A percentile compares a stretch with the other conserved stretches of the same genome.
Evolutionary conservation across 2,113 vertebrate genomes (phyloP).

Genomic region (Amblyopsis rosae): DNA sequence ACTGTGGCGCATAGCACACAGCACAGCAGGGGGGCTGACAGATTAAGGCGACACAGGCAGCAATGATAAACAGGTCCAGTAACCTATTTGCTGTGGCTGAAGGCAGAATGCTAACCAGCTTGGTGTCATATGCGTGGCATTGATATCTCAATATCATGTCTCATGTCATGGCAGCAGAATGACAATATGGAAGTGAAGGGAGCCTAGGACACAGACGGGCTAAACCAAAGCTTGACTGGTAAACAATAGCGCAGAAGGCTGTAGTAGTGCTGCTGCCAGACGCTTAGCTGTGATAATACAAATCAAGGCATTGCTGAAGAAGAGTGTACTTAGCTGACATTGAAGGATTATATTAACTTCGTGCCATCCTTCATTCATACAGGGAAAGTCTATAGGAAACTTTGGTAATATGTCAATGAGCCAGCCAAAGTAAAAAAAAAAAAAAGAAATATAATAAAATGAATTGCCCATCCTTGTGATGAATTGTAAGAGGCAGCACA

Average conservation of each 20-base stretch:
- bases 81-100: slow-evolving; percentile 46
- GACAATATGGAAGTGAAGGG: not conserved
- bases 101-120: slow-evolving; percentile 55
- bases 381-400: too few relatives aligned
- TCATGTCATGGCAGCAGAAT: slow-evolving; percentile 11
- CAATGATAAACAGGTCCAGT: slow-evolving; percentile 62
- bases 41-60: slow-evolving; percentile 39
- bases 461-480: slow-evolving; percentile 3
- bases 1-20: slow-evolving; percentile 33
- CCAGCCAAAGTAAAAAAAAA: not conserved
- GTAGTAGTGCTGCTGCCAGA: not conserved
- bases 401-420: slow-evolving; percentile 1
- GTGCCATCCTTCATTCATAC: too few relatives aligned
- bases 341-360: too few relatives aligned
- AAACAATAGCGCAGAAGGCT: not conserved
- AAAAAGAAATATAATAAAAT: slow-evolving; percentile 12
- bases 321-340: not conserved
- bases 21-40: slow-evolving; percentile 44
- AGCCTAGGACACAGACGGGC: not conserved
- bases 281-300: not conserved
- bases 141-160: not conserved
- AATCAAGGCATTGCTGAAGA: not conserved
- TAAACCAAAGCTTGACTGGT: not conserved
- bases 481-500: slow-evolving; percentile 9
- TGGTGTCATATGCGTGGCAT: slow-evolving; percentile 11